Percentiles rank a stretch among this genome's conserved stretches.
phyloP scores from a whole-genome alignment of 2,888 invertebrate genomes.

The Cantharis nigra region DNA sequence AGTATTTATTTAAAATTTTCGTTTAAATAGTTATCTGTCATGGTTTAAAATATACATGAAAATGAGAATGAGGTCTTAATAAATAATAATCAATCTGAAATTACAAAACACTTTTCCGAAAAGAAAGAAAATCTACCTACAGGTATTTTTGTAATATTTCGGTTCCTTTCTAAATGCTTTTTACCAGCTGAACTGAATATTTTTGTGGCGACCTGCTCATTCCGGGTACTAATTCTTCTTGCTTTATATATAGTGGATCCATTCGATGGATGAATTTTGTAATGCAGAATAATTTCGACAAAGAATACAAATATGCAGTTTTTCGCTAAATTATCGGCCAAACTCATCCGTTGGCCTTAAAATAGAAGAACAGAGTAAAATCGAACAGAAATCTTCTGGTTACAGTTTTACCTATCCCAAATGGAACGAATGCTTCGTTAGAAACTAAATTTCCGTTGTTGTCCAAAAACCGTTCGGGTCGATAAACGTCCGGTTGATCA shows the following conservation, averaged over 20 bases:
- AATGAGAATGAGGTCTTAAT: no score
- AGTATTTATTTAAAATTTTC: neutral
- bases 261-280: slow-evolving; percentile 54
- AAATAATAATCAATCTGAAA: no score
- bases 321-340: slow-evolving; percentile 67
- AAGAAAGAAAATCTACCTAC: neutral
- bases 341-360: slow-evolving; percentile 66
- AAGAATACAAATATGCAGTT: slow-evolving; percentile 66
- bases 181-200: slow-evolving; percentile 50
- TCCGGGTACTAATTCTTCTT: slow-evolving; percentile 58
- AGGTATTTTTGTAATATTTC: neutral
- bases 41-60: neutral
- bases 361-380: slow-evolving; percentile 28
- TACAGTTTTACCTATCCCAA: slow-evolving; percentile 51
- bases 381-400: neutral
- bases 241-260: slow-evolving; percentile 54
- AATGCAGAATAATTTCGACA: slow-evolving; percentile 63
- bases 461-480: slow-evolving; percentile 67
- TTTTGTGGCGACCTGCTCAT: slow-evolving; percentile 62
- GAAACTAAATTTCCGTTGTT: slow-evolving; percentile 44
- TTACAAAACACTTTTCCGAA: neutral
- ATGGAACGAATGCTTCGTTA: slow-evolving; percentile 49
- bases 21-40: no score
- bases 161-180: neutral
- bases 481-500: slow-evolving; percentile 65